Evolutionary conservation across 2,797 vertebrate genomes (phyloP).

Genomic region (Tachyglossus aculeatus): DNA sequence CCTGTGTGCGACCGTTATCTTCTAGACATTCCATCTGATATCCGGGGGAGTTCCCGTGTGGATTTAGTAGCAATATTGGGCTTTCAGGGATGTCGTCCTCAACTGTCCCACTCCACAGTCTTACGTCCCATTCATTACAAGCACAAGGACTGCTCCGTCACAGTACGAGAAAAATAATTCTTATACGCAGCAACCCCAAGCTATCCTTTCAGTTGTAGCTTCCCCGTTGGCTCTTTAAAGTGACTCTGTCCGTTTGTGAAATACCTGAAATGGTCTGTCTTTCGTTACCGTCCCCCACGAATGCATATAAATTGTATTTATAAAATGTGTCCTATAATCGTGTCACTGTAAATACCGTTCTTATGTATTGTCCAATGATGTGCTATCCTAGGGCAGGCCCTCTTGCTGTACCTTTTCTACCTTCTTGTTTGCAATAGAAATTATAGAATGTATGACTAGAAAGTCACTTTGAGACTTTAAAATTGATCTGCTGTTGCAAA

Average conservation of each 20-base stretch:
- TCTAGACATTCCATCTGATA: no score
- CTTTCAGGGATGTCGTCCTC: neutral
- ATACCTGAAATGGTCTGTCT: conserved; percentile 70
- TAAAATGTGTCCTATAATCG: conserved; percentile 87
- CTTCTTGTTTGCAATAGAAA: conserved; percentile 63
- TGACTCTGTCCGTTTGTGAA: conserved; percentile 66
- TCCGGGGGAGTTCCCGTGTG: no score
- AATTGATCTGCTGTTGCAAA: conserved; percentile 67
- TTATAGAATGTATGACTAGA: conserved; percentile 71
- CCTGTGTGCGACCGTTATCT: no score
- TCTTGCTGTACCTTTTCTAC: conserved; percentile 75
- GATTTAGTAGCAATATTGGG: conserved; percentile 41
- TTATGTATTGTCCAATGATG: conserved; percentile 67
- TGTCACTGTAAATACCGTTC: conserved; percentile 82
- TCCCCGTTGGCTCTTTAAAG: conserved; percentile 54
- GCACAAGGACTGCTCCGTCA: conserved; percentile 12
- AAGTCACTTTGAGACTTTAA: conserved; percentile 63
- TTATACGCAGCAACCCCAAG: conserved; percentile 69
- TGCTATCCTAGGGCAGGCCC: conserved; percentile 81
- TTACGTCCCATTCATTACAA: neutral
- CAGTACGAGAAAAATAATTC: conserved; percentile 38
- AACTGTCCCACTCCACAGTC: neutral
- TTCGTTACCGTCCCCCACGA: conserved; percentile 77
- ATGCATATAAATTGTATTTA: conserved; percentile 92
- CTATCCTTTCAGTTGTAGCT: conserved; percentile 42